These are phyloP conservation scores for Pseudonaja textilis DNA, from an alignment of 2,113 vertebrate genomes.

Conservation along the genomic window DNA sequence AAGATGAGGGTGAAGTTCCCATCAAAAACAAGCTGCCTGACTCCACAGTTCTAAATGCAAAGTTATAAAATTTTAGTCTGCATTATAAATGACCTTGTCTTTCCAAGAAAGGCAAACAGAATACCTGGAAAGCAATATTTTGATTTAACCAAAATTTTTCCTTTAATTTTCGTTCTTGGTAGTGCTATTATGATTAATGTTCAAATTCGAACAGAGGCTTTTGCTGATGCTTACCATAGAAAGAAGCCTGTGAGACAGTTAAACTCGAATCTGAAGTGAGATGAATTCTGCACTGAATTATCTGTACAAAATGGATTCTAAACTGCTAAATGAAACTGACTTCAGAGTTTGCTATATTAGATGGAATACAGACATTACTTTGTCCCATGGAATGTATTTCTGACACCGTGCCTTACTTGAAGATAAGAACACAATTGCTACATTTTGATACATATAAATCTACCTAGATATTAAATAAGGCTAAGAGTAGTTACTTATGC, in stretches of 20 bases:
- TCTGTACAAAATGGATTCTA: not conserved
- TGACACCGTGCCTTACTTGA: not conserved
- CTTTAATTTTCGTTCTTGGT: not conserved
- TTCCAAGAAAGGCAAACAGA: not conserved
- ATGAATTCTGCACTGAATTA: not conserved
- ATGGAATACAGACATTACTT: not conserved
- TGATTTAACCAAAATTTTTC: not conserved
- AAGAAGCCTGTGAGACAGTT: not conserved
- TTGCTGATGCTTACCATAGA: not conserved
- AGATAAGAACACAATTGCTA: not conserved
- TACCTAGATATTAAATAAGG: not conserved
- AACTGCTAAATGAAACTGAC: not conserved
- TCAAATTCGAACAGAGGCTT: not conserved
- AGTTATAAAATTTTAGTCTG: not conserved
- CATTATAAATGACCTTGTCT: not conserved
- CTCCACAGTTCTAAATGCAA: not conserved
- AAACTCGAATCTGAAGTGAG: not conserved
- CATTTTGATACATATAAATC: not conserved
- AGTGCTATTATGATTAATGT: not conserved
- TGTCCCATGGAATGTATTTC: not conserved
- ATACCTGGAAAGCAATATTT: not conserved
- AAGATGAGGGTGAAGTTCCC: not conserved
- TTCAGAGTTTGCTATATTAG: not conserved
- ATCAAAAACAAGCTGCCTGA: not conserved
- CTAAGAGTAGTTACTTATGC: not conserved